These are phyloP conservation scores for Neuroterus valhalla DNA, from an alignment of 1,140 invertebrate genomes.

Conservation along the genomic window DNA sequence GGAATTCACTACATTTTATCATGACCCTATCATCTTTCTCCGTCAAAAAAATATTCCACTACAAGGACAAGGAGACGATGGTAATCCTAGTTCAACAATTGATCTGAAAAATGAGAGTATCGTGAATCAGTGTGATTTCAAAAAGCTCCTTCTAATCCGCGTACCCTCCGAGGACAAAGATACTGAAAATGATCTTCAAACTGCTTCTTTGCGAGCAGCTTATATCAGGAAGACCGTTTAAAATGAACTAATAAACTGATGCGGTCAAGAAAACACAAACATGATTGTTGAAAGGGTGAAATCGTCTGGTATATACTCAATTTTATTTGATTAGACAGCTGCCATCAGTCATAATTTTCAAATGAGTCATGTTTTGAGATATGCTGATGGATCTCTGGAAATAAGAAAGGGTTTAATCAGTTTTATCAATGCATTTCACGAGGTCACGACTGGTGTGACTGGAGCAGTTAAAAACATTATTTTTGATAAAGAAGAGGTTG, in stretches of 20 bases:
- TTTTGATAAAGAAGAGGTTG: too few relatives aligned
- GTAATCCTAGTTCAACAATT: constrained; percentile 4
- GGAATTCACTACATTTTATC: constrained; percentile 43
- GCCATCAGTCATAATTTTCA: too few relatives aligned
- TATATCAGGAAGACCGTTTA: constrained; percentile 56
- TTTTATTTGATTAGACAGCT: too few relatives aligned
- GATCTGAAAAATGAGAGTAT: neutral
- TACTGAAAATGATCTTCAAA: constrained; percentile 50
- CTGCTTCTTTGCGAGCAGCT: constrained; percentile 35
- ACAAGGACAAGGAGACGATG: constrained; percentile 53
- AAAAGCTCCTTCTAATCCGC: constrained; percentile 45
- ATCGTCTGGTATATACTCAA: too few relatives aligned
- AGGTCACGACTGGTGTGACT: too few relatives aligned
- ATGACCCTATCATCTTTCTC: constrained; percentile 45
- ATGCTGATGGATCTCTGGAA: too few relatives aligned
- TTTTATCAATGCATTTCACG: too few relatives aligned
- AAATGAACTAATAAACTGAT: constrained; percentile 55
- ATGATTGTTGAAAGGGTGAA: too few relatives aligned
- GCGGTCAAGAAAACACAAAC: constrained; percentile 45
- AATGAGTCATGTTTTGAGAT: too few relatives aligned
- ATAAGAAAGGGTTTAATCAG: too few relatives aligned
- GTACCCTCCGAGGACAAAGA: constrained; percentile 46
- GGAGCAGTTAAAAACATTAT: too few relatives aligned
- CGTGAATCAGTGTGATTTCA: constrained; percentile 52
- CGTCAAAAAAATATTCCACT: constrained; percentile 55